Percentiles rank a stretch among this genome's conserved stretches.
Evolutionary conservation across 2,888 invertebrate species (phyloP).

Genomic region (Cephonodes hylas): DNA sequence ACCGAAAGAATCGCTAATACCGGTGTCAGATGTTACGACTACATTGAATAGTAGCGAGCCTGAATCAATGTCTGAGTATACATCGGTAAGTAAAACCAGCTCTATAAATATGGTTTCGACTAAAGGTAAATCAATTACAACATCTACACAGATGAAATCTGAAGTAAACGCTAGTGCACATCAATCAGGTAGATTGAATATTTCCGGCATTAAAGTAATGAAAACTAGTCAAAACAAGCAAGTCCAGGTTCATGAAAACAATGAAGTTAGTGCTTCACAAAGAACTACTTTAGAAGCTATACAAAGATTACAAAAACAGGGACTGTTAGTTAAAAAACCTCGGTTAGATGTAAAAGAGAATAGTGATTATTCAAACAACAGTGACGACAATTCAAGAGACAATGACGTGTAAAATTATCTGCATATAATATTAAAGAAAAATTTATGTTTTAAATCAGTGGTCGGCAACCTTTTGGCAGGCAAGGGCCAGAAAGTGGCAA

Average conservation of each 20-base stretch:
- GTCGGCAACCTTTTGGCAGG: no score
- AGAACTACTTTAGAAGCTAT: conserved; percentile 66
- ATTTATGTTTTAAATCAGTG: no score
- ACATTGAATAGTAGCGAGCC: conserved; percentile 32
- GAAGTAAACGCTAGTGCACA: conserved; percentile 56
- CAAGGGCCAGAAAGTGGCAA: no score
- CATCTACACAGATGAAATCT: conserved; percentile 58
- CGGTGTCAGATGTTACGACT: conserved; percentile 46
- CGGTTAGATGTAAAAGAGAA: conserved; percentile 52
- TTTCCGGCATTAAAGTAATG: conserved; percentile 58
- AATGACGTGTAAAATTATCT: conserved; percentile 34
- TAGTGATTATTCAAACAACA: conserved; percentile 44
- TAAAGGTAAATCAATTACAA: conserved; percentile 56
- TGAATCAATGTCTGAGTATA: conserved; percentile 42
- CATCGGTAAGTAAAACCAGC: conserved; percentile 50
- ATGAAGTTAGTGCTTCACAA: conserved; percentile 51
- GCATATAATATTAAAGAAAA: conserved; percentile 24
- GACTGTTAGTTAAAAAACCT: conserved; percentile 70
- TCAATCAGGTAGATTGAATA: conserved; percentile 56
- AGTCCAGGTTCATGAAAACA: conserved; percentile 55
- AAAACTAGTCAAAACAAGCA: conserved; percentile 61
- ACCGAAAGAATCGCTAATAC: conserved; percentile 61
- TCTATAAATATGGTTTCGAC: conserved; percentile 54
- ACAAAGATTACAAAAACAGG: conserved; percentile 69
- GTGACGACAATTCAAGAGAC: conserved; percentile 39